Evolutionary conservation across 2,797 vertebrate species (phyloP).

Genomic region (Echiichthys vipera): DNA sequence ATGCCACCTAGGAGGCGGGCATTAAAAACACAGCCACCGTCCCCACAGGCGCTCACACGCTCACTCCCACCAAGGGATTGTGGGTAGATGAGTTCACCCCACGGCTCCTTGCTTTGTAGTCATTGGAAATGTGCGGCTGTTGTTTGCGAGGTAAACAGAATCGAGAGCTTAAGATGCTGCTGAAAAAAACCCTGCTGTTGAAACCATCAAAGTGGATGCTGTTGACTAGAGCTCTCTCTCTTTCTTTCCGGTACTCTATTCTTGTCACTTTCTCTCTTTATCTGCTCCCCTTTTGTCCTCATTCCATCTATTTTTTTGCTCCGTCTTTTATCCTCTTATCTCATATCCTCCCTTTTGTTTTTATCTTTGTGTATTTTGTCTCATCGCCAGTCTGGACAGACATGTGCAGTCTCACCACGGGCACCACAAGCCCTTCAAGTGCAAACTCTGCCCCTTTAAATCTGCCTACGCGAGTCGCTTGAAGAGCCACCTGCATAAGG

Average conservation of each 20-base stretch:
- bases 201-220: constrained; percentile 65
- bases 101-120: constrained; percentile 73
- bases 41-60: constrained; percentile 72
- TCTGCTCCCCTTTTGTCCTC: constrained; percentile 53
- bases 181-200: constrained; percentile 47
- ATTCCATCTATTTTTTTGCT: constrained; percentile 49
- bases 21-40: constrained; percentile 82
- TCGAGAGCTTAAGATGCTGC: constrained; percentile 47
- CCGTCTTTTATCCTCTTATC: constrained; percentile 59
- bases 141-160: constrained; percentile 70
- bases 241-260: constrained; percentile 40
- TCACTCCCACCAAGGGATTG: constrained; percentile 76
- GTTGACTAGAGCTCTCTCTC: constrained; percentile 28
- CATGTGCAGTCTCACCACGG: constrained; percentile 98
- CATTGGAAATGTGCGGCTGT: constrained; percentile 71
- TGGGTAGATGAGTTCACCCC: constrained; percentile 79
- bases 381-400: constrained; percentile 91
- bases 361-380: constrained; percentile 29
- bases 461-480: constrained; percentile 96
- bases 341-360: constrained; percentile 39
- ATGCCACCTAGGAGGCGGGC: constrained; percentile 76
- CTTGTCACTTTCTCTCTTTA: constrained; percentile 47
- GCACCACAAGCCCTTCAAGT: constrained; percentile 98
- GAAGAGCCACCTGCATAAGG: constrained; percentile 97
- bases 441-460: constrained; percentile 99